Base-by-base conservation (phyloP, 1,140 invertebrate genomes). In the Proctacanthus coquilletti region DNA sequence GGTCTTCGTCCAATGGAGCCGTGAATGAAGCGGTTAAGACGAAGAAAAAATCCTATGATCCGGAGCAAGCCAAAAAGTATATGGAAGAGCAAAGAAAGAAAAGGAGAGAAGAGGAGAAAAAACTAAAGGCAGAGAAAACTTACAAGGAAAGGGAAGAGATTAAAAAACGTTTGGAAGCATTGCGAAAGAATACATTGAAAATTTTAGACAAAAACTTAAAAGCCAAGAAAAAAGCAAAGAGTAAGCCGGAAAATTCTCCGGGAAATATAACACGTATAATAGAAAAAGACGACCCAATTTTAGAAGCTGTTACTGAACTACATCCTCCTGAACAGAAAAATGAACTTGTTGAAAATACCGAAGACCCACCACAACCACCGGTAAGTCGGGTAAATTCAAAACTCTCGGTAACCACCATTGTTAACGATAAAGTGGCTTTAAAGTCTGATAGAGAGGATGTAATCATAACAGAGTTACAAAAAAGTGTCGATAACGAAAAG, bases 111-210 rank as follows among this genome's bases (percentile, higher is more conserved):
- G 21, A 31, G 20, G 29, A 11, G 4, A 17, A 8, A 18, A 18
- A 34, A 2, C 37, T 29, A 31, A 38, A 38, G n/a, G 17, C 13
- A 20, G 13, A 11, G 15, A 23, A 23, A 17, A 5, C 18, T 2
- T 4, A 8, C 3, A 17, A 21, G 3, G 14, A 23, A 4, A 45
- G 44, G 17, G 44, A 45, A 15, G 38, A 47, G 33, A 49, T 49
- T 15, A 49, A 45, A 29, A 36, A 45, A 33, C 36, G 47, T 9
- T 31, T 49, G 9, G 41, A 46, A 18, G 40, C 42, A n/a, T 21
- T 49, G 6, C 40, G 36, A 11, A 38, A 39, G 23, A 47, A 47
- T 25, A 43, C 47, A 10, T 19, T 40, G 19, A 32, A 42, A 18
- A 41, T 46, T 27, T 13, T 49, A 13, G 19, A 17, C 5, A 46